A percentile compares a stretch with the other conserved stretches of the same genome.
These are phyloP conservation scores for Acrocyrtus sp. DNA, from an alignment of 2,888 invertebrate genomes.

Conservation along the genomic window DNA sequence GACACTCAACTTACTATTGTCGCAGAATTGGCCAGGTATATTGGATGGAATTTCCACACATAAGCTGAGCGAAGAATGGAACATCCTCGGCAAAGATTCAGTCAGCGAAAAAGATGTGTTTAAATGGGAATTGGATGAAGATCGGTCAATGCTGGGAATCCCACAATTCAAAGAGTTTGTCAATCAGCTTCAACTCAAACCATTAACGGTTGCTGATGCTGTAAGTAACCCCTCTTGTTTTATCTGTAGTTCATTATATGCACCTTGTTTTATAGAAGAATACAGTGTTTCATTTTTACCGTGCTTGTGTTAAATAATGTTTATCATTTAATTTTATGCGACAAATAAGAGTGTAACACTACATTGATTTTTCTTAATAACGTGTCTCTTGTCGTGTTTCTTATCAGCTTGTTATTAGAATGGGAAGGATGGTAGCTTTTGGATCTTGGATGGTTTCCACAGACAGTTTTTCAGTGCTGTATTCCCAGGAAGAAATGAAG, in stretches of 20 bases:
- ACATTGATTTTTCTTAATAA: too few relatives aligned
- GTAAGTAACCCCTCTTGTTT: too few relatives aligned
- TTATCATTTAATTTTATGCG: too few relatives aligned
- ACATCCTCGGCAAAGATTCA: neutral
- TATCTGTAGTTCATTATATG: too few relatives aligned
- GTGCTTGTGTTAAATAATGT: too few relatives aligned
- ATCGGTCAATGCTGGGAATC: conserved; percentile 56
- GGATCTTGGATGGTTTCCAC: conserved; percentile 59
- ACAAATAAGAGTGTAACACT: too few relatives aligned
- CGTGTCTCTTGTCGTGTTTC: neutral
- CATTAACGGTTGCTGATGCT: conserved; percentile 1
- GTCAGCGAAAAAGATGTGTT: conserved; percentile 28
- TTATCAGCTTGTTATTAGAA: conserved; percentile 48
- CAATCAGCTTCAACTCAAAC: conserved; percentile 14
- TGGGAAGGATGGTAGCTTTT: conserved; percentile 55
- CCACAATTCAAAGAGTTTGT: conserved; percentile 33
- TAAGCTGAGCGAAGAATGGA: conserved; percentile 39
- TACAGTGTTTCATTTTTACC: too few relatives aligned
- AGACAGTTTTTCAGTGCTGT: conserved; percentile 53
- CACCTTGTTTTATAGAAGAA: too few relatives aligned
- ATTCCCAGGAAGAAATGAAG: conserved; percentile 27
- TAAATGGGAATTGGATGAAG: conserved; percentile 54
- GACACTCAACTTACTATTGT: conserved; percentile 52
- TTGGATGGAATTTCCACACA: conserved; percentile 15
- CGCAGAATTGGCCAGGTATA: conserved; percentile 49